phyloP scores from a whole-genome alignment of 2,888 invertebrate species.

The Amphipoea lucens region DNA sequence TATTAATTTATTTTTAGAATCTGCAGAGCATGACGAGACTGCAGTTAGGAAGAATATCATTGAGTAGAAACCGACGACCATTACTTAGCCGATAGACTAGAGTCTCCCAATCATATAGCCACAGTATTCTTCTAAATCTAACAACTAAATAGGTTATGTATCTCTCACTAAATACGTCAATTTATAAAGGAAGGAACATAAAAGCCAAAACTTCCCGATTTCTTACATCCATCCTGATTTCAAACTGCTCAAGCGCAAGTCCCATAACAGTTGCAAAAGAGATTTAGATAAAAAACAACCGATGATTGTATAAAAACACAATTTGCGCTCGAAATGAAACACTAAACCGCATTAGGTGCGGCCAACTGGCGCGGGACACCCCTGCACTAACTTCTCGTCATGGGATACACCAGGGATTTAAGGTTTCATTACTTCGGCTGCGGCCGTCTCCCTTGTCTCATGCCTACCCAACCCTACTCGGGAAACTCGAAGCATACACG shows the following conservation, averaged over 20 bases:
- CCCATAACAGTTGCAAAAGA: conserved; percentile 70
- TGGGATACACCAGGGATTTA: conserved; percentile 90
- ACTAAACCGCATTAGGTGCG: conserved; percentile 89
- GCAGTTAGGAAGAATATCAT: background rate
- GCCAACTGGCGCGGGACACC: conserved; percentile 85
- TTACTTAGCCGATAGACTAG: background rate
- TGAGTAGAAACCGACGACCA: background rate
- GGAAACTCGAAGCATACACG: conserved; percentile 53
- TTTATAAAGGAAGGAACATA: conserved; percentile 3
- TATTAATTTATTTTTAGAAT: conserved; percentile 30
- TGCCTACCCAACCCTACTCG: conserved; percentile 63
- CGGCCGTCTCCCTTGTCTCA: conserved; percentile 71
- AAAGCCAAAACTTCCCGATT: conserved; percentile 14
- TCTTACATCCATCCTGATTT: conserved; percentile 32
- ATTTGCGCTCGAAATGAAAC: conserved; percentile 87
- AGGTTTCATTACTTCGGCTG: conserved; percentile 88
- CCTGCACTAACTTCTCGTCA: conserved; percentile 86
- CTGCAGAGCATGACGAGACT: background rate
- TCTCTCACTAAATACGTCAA: background rate
- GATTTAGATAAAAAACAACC: conserved; percentile 83
- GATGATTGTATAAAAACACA: conserved; percentile 84
- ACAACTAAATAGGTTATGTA: background rate
- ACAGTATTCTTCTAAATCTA: background rate
- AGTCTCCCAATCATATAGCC: background rate
- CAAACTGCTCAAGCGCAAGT: conserved; percentile 27